These are phyloP conservation scores for Ceuthmochares aereus DNA, from an alignment of 2,113 vertebrate species.

Conservation along the genomic window DNA sequence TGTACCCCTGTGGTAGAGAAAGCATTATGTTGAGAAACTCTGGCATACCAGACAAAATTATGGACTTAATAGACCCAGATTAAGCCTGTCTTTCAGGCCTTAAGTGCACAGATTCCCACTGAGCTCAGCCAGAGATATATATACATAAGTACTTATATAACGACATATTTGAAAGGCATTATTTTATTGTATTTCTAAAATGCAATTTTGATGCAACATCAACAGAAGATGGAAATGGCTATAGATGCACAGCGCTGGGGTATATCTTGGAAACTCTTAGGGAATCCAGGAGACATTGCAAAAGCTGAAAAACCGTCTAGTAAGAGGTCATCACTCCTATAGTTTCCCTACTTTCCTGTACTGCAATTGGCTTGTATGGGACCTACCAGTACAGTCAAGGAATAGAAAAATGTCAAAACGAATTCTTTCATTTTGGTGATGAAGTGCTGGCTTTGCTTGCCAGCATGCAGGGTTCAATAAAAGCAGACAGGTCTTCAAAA, in stretches of 20 bases:
- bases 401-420: constrained; percentile 65
- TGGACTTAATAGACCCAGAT: background rate
- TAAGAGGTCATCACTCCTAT: background rate
- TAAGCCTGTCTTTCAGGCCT: background rate
- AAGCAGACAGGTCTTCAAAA: constrained; percentile 77
- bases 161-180: background rate
- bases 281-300: background rate
- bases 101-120: background rate
- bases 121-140: background rate
- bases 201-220: background rate
- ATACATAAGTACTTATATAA: background rate
- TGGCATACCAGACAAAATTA: background rate
- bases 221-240: background rate
- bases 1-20: background rate
- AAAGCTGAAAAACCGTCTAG: background rate
- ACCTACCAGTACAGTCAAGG: constrained; percentile 1
- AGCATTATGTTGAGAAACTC: background rate
- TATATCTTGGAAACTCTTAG: background rate
- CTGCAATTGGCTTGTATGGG: constrained; percentile 22
- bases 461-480: constrained; percentile 73
- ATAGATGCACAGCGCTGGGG: background rate
- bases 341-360: background rate
- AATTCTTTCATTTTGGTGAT: constrained; percentile 77
- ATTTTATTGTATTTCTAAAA: background rate
- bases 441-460: constrained; percentile 63